Percentiles rank a stretch among this genome's conserved stretches.
Conservation (phyloP, 2,797 vertebrate species). For the Scleropages formosus region DNA sequence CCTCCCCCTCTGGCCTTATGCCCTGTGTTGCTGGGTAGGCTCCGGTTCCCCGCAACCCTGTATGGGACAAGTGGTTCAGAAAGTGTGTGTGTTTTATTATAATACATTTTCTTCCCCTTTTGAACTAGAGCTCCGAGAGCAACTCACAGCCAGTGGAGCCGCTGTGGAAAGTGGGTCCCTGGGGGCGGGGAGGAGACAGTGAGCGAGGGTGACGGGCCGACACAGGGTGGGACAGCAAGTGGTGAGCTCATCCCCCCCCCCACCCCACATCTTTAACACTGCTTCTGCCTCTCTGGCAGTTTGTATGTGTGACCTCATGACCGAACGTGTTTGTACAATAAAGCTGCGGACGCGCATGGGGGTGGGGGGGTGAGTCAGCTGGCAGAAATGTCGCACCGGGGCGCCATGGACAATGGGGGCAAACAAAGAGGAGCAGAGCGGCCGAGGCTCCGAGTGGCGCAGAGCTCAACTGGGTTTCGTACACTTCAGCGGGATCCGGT, state of each 20-base stretch:
- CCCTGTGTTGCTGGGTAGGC: too few species aligned
- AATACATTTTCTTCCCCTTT: too few species aligned
- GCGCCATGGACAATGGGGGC: conserved; percentile 25
- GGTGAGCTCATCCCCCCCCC: conserved; percentile 5
- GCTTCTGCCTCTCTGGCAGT: conserved; percentile 44
- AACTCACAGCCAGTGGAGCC: too few species aligned
- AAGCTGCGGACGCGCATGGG: conserved; percentile 24
- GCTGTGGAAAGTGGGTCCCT: too few species aligned
- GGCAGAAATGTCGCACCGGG: conserved; percentile 37
- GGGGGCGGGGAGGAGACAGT: too few species aligned
- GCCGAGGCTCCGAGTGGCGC: conserved; percentile 2
- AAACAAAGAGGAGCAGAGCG: conserved; percentile 18
- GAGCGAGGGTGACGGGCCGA: background rate
- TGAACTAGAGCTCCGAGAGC: too few species aligned
- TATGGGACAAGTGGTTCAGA: too few species aligned
- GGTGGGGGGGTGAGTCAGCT: conserved; percentile 28
- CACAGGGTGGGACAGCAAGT: background rate
- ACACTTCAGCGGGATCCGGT: background rate
- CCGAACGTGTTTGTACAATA: conserved; percentile 44
- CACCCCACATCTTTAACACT: conserved; percentile 6
- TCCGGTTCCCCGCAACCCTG: too few species aligned
- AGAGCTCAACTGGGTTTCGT: background rate
- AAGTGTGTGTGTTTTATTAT: too few species aligned
- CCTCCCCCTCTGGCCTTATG: too few species aligned
- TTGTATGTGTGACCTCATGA: conserved; percentile 52